Evolutionary conservation across 2,113 vertebrate species (phyloP), one percentile per base, ranked within the genome.

Genomic region (Antennarius striatus): DNA sequence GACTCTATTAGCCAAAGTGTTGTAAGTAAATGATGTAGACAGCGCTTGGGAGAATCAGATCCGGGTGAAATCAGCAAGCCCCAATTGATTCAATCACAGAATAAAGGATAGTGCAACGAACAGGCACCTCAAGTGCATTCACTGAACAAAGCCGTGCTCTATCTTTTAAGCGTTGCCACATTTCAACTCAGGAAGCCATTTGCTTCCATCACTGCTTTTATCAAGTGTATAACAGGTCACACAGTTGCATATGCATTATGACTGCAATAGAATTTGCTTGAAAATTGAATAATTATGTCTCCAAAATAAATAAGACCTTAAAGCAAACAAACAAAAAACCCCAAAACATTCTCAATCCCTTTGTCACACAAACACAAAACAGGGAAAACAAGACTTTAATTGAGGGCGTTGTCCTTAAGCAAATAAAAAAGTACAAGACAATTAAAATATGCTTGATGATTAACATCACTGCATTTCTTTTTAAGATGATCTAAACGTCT

Each of bases 1-100:
- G 88, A 90, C 82, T 91, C 89, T 84, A 91, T 91, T 91, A 92
- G 82, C 77, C 69, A 62, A 80, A 84, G 81, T 85, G 71, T 80
- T 82, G 71, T 68, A 69, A 79, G 82, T 89, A 90, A 91, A 89
- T 91, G 90, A 91, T 80, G 65, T 69, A 73, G 73, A 63, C 78
- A 63, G 77, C 42, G 46, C 78, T 85, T 85, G 84, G 82, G 85
- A 82, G 85, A 77, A 80, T 91, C 78, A 70, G 73, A 61, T 53
- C 60, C 70, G 13, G 22, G 73, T 88, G 73, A 58, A 77, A 86
- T 86, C 72, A 65, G 70, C 71, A 46, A 50, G 65, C 70, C 62
- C 81, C 77, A 77, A 92, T 92, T 17, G 90, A 92, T 91, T 89
- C 70, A 79, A 77, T 86, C 86, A 64, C 59, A 65, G 71, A 64